These are phyloP conservation scores for Diaperis boleti DNA, from an alignment of 2,888 invertebrate species.

Conservation along the genomic window DNA sequence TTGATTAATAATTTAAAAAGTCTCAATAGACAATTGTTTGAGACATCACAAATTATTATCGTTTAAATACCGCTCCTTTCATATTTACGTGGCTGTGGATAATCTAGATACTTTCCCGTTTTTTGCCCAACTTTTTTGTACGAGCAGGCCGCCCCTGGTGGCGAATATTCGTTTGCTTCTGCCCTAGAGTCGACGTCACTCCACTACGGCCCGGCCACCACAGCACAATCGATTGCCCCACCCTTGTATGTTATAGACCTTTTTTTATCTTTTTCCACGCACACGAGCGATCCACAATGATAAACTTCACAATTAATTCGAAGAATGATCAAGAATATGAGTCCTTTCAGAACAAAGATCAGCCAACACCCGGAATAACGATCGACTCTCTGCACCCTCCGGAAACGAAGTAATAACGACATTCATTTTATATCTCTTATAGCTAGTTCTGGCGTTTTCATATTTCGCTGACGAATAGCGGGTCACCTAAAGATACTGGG, in stretches of 20 bases:
- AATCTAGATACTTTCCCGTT: no score
- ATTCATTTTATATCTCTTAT: slow-evolving; percentile 30
- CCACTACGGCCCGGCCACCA: slow-evolving; percentile 37
- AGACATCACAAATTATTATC: no score
- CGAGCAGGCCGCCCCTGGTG: slow-evolving; percentile 20
- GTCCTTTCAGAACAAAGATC: slow-evolving; percentile 10
- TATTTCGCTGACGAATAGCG: slow-evolving; percentile 17
- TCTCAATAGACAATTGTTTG: no score
- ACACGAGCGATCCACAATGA: slow-evolving; percentile 21
- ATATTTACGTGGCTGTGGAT: no score
- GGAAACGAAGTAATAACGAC: slow-evolving; percentile 28
- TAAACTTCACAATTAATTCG: slow-evolving; percentile 33
- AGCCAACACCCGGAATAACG: slow-evolving; percentile 18
- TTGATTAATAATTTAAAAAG: no score
- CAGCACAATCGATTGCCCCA: slow-evolving; percentile 44
- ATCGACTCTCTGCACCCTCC: slow-evolving; percentile 25
- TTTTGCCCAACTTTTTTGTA: no score
- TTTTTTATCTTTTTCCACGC: slow-evolving; percentile 39
- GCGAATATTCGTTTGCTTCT: slow-evolving; percentile 25
- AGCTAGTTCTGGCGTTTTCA: slow-evolving; percentile 26
- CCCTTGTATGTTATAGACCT: slow-evolving; percentile 40
- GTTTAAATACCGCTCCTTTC: no score
- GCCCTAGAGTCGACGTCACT: slow-evolving; percentile 38
- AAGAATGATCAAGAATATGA: slow-evolving; percentile 24
- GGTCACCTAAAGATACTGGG: slow-evolving; percentile 12